Evolutionary conservation across 2,888 invertebrate genomes (phyloP).

Genomic region (Cantharis rufa): DNA sequence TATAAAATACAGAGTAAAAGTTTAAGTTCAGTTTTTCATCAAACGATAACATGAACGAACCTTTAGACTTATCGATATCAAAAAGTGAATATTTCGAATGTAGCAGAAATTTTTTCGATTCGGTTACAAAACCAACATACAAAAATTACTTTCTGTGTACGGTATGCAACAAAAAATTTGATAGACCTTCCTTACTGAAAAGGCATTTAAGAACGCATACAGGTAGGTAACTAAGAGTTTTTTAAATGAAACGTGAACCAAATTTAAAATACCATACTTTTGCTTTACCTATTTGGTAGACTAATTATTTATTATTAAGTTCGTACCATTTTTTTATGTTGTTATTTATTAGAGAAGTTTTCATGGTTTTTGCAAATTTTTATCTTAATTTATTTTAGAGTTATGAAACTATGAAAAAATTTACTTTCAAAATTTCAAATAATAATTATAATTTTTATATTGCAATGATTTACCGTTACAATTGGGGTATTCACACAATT

Average conservation of each 20-base stretch:
- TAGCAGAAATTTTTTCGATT: not conserved
- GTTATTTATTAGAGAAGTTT: no score
- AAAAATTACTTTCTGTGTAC: conserved; percentile 70
- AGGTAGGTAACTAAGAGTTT: conserved; percentile 74
- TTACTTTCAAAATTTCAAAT: no score
- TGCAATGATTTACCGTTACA: no score
- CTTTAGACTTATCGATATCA: conserved; percentile 34
- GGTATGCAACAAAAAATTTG: conserved; percentile 89
- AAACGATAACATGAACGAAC: conserved; percentile 32
- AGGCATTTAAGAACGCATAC: conserved; percentile 93
- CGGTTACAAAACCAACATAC: not conserved
- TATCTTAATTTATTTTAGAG: no score
- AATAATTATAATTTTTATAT: no score
- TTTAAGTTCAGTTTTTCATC: not conserved
- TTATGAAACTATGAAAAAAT: no score
- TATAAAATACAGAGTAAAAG: not conserved
- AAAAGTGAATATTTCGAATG: conserved; percentile 9
- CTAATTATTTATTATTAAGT: no score
- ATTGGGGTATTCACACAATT: no score
- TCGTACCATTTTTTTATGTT: no score
- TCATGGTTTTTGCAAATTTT: no score
- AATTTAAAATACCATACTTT: not conserved
- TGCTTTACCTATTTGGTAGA: no score
- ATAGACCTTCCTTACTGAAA: conserved; percentile 86
- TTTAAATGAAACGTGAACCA: not conserved